Evolutionary conservation across 2,113 vertebrate species (phyloP), one percentile per base, ranked within the genome.

Genomic region (Carlito syrichta): DNA sequence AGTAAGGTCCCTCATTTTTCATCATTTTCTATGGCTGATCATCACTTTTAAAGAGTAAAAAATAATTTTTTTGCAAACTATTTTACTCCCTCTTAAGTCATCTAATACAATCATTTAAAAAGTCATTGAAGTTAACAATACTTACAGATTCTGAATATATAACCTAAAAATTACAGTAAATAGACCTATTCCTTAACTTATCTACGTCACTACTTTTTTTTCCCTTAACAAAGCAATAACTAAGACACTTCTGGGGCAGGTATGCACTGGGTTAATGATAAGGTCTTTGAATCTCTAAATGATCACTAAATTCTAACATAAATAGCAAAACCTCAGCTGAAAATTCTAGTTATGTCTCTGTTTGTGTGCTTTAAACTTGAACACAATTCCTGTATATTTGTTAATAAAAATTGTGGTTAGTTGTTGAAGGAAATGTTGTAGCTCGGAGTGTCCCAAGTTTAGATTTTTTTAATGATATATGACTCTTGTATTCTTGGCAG

Each of bases 371-470:
- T 90, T 68, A 90, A 78, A 92, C 40, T 1, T 62, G n/a, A 84
- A 74, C 38, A 66, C 76, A 71, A 81, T 52, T 66, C 19, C 58
- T 79, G 94, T 30, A 95, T 22, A 45, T 30, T 16, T 58, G 11
- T 86, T 93, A 92, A 98, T 50, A 96, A 63, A 97, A 96, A 27
- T 0, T 1, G 40, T 94, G 63, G 97, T 98, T 60, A 82, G 50
- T 48, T 63, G 66, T 35, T 48, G 8, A 68, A 82, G 52, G 91
- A 98, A 97, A 93, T 3, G 0, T 60, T 63, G 91, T 96, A 87
- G 56, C 38, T 97, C 69, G 88, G 30, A 58, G 54, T 35, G 56
- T 87, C 14, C 0, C 54, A 95, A 97, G 95, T n/a, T n/a, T n/a
- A 96, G 10, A 92, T 60, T 35, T 96, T 96, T 93, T 58, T 89